phyloP scores from a whole-genome alignment of 2,113 vertebrate species.

The Brachypteracias leptosomus region DNA sequence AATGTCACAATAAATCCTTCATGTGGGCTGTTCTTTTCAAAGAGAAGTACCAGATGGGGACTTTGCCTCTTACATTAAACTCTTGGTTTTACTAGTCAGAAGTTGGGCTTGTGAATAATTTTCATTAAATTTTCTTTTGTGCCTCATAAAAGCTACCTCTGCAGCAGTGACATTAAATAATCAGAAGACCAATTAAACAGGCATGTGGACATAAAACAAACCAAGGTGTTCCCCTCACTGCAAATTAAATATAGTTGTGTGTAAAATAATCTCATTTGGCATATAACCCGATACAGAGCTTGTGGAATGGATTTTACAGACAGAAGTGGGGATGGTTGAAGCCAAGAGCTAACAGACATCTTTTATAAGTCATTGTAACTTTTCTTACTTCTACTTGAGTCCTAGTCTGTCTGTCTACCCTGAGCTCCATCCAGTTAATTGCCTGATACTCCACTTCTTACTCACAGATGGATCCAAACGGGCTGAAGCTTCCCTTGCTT shows the following conservation, averaged over 20 bases:
- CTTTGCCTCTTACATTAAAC: conserved; percentile 54
- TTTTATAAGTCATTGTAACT: not conserved
- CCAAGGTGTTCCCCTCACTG: conserved; percentile 11
- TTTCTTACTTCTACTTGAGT: not conserved
- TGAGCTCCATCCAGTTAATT: not conserved
- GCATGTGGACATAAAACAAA: conserved; percentile 33
- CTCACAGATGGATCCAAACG: not conserved
- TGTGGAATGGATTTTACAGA: not conserved
- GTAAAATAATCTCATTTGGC: conserved; percentile 40
- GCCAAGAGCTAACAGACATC: not conserved
- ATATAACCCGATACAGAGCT: not conserved
- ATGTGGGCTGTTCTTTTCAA: conserved; percentile 51
- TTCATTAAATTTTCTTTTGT: conserved; percentile 66
- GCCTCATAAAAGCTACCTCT: conserved; percentile 55
- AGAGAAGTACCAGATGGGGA: conserved; percentile 70
- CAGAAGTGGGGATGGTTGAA: not conserved
- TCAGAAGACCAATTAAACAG: conserved; percentile 55
- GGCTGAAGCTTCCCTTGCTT: not conserved
- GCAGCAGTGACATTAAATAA: conserved; percentile 61
- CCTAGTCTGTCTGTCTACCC: not conserved
- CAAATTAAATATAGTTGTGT: conserved; percentile 40
- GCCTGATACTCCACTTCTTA: not conserved
- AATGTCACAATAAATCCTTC: conserved; percentile 75
- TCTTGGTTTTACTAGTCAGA: conserved; percentile 65
- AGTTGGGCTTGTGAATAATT: conserved; percentile 69